Evolutionary conservation across 2,888 invertebrate species (phyloP), one percentile per base, ranked within the genome.

Genomic region (Synergus laeviventris): DNA sequence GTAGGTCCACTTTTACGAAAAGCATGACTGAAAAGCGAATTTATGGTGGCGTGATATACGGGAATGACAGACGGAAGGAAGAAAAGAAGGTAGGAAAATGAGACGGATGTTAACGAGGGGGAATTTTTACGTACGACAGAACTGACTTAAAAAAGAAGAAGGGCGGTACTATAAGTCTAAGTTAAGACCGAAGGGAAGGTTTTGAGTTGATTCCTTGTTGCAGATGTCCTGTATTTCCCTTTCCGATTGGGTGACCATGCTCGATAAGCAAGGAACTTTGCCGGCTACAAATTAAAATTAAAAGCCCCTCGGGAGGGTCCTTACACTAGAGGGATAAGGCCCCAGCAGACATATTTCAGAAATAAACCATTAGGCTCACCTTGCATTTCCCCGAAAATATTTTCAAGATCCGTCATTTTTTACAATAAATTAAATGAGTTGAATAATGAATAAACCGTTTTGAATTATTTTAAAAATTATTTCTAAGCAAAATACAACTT

Each of bases 21-120:
- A 66, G 73, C 49, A 42, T 74, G 77, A 73, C 64, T 74, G 56
- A 42, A 59, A 61, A 38, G 66, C 38, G 77, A 76, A 85, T 83
- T 87, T 86, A 88, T 85, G 87, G 87, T 87, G 84, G 88, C 88
- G 86, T 85, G 86, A 89, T 21, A 24, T 56, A 24, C 56, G 56
- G 56, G 56, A 5, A 56, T 56, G 21, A 56, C 85, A 82, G 70
- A 80, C 56, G 82, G 81, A 83, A 83, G 86, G 85, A 87, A 85
- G 84, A 79, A 86, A 84, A 80, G 81, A 81, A 60, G 74, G 61
- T 73, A 60, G 73, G 78, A 80, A 78, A 80, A 64, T 64, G 76
- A 74, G 80, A 75, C 66, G 77, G 73, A 61, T 49, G 77, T 75
- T 77, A 79, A 78, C 75, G 77, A 74, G 79, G 79, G 78, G 79